Conservation (phyloP, 2,888 invertebrate genomes). For the Onthophagus sagittarius region DNA sequence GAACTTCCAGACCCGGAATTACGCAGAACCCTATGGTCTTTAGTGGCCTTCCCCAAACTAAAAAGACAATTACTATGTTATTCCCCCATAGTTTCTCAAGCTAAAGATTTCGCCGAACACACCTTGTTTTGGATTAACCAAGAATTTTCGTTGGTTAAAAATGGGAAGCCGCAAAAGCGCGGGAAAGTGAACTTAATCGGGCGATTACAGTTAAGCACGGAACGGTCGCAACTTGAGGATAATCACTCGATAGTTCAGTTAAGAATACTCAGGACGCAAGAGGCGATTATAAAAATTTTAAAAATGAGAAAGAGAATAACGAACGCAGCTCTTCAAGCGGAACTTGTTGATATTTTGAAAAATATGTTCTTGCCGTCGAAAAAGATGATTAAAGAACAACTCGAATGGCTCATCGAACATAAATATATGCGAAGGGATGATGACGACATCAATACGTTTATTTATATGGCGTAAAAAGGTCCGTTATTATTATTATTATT, state of each 20-base stretch:
- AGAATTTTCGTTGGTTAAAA: slow-evolving; percentile 92
- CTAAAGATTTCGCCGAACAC: slow-evolving; percentile 91
- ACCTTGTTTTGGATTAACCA: slow-evolving; percentile 96
- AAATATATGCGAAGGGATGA: slow-evolving; percentile 96
- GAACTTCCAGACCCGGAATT: slow-evolving; percentile 95
- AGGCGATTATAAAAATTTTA: slow-evolving; percentile 98
- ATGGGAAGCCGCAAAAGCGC: slow-evolving; percentile 88
- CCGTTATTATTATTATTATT: neutral
- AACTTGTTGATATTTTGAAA: slow-evolving; percentile 95
- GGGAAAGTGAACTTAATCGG: slow-evolving; percentile 97
- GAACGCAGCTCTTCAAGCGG: slow-evolving; percentile 93
- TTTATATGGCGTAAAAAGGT: slow-evolving; percentile 85
- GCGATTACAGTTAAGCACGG: slow-evolving; percentile 89
- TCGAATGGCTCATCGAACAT: slow-evolving; percentile 99
- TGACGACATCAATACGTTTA: slow-evolving; percentile 95
- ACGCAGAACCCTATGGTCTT: slow-evolving; percentile 90
- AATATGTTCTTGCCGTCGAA: slow-evolving; percentile 99
- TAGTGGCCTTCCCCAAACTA: slow-evolving; percentile 93
- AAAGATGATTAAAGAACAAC: slow-evolving; percentile 99
- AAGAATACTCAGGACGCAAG: slow-evolving; percentile 88
- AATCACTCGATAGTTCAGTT: slow-evolving; percentile 98
- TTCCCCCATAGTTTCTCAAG: slow-evolving; percentile 74
- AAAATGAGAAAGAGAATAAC: slow-evolving; percentile 96
- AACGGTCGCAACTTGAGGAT: slow-evolving; percentile 90
- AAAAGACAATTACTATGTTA: slow-evolving; percentile 87